These are phyloP conservation scores for Pollenia labialis DNA, from an alignment of 2,888 invertebrate species.

Conservation along the genomic window DNA sequence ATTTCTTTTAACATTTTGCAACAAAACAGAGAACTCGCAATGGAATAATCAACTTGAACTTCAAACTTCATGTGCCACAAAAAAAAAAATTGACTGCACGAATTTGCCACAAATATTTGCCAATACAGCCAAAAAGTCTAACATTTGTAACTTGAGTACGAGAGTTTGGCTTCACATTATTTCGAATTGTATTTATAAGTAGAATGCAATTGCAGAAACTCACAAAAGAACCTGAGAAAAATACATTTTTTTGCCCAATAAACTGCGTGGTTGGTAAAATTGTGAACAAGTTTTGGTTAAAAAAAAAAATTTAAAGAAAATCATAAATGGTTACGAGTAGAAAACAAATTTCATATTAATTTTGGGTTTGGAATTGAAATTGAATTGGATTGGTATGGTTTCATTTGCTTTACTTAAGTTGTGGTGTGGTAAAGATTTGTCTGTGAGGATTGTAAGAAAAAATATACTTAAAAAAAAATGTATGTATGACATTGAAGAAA, in stretches of 20 bases:
- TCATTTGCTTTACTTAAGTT: slow-evolving; percentile 11
- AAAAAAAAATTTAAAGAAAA: not conserved
- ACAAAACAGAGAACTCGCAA: not conserved
- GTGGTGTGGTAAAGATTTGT: slow-evolving; percentile 28
- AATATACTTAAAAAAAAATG: slow-evolving; percentile 15
- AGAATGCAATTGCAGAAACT: slow-evolving; percentile 38
- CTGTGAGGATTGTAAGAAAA: slow-evolving; percentile 56
- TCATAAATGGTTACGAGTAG: not conserved
- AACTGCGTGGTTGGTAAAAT: slow-evolving; percentile 63
- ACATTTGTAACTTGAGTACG: not conserved
- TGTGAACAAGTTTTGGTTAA: slow-evolving; percentile 9
- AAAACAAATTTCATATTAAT: slow-evolving; percentile 63
- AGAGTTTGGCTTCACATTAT: not conserved
- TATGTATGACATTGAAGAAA: too few relatives aligned
- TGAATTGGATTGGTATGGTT: slow-evolving; percentile 68
- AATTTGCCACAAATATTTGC: slow-evolving; percentile 44
- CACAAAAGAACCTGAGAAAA: not conserved
- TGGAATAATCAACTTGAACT: slow-evolving; percentile 25
- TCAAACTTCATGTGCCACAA: not conserved
- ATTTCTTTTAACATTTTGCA: slow-evolving; percentile 1
- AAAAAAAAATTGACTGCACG: slow-evolving; percentile 13
- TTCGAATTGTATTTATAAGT: slow-evolving; percentile 17
- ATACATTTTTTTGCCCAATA: slow-evolving; percentile 17
- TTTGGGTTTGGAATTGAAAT: slow-evolving; percentile 66
- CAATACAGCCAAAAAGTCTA: not conserved